Evolutionary conservation across 2,888 invertebrate species (phyloP).

Genomic region (Amitus sp.): DNA sequence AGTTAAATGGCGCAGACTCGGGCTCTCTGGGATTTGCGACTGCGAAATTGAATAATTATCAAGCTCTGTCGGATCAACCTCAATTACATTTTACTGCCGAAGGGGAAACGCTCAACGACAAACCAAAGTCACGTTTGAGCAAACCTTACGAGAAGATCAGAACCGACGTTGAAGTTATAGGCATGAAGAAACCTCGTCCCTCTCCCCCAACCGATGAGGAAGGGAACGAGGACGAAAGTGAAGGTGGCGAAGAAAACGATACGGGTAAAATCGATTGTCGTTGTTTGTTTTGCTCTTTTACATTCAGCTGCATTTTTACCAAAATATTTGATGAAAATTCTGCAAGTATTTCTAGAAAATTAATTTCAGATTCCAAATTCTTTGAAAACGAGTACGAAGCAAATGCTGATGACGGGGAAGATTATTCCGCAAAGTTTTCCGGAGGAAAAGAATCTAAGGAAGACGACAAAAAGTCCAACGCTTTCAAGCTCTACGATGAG

Average conservation of each 20-base stretch:
- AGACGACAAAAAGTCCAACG: conserved; percentile 27
- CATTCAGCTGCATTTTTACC: background rate
- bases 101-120: conserved; percentile 8
- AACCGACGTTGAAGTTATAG: conserved; percentile 57
- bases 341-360: too few species aligned
- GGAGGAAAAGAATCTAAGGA: conserved; percentile 22
- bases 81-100: conserved; percentile 52
- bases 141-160: conserved; percentile 47
- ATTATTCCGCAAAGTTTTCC: conserved; percentile 22
- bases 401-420: conserved; percentile 22
- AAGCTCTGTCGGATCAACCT: conserved; percentile 53
- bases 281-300: too few species aligned
- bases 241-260: conserved; percentile 12
- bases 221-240: conserved; percentile 40
- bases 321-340: too few species aligned
- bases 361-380: conserved; percentile 27
- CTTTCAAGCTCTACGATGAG: conserved; percentile 47
- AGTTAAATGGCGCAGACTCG: conserved; percentile 47
- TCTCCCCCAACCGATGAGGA: conserved; percentile 40
- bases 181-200: conserved; percentile 50
- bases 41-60: conserved; percentile 43
- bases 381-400: conserved; percentile 15
- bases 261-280: background rate
- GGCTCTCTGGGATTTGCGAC: conserved; percentile 24
- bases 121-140: conserved; percentile 19